A percentile compares a stretch with the other conserved stretches of the same genome.
phyloP scores from a whole-genome alignment of 2,888 invertebrate genomes.

The Conistra vaccinii region DNA sequence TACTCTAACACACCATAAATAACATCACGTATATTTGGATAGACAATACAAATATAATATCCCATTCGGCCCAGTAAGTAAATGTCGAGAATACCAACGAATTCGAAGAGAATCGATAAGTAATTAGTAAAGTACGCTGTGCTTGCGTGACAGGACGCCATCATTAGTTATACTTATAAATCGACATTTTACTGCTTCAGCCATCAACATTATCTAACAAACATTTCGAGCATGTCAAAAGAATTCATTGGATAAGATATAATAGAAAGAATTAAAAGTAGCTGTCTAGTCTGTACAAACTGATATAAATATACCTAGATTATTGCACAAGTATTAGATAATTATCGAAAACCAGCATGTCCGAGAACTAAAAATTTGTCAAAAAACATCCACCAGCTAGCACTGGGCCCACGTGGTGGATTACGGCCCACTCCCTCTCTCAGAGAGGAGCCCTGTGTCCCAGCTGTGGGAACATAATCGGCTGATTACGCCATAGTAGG shows the following conservation, averaged over 20 bases:
- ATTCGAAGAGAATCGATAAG: conserved; percentile 36
- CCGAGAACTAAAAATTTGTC: no score
- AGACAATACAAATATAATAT: conserved; percentile 28
- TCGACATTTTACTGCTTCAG: conserved; percentile 45
- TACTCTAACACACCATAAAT: not conserved
- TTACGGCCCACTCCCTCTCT: no score
- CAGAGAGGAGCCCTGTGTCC: no score
- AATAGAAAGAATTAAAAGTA: not conserved
- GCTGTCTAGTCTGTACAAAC: not conserved
- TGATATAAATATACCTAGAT: not conserved
- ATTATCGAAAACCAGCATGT: no score
- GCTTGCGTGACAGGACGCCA: conserved; percentile 41
- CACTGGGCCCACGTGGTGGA: no score
- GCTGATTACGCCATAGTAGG: not conserved
- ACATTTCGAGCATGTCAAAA: conserved; percentile 19
- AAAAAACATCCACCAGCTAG: no score
- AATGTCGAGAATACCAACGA: conserved; percentile 22
- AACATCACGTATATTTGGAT: conserved; percentile 17
- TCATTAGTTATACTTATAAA: conserved; percentile 42
- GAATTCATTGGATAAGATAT: not conserved
- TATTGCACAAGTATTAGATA: not conserved
- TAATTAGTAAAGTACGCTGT: conserved; percentile 42
- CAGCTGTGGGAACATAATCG: no score
- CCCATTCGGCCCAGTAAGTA: not conserved
- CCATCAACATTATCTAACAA: conserved; percentile 55